These are phyloP conservation scores for Phytoseiulus persimilis DNA, from an alignment of 2,888 invertebrate species.

Conservation along the genomic window DNA sequence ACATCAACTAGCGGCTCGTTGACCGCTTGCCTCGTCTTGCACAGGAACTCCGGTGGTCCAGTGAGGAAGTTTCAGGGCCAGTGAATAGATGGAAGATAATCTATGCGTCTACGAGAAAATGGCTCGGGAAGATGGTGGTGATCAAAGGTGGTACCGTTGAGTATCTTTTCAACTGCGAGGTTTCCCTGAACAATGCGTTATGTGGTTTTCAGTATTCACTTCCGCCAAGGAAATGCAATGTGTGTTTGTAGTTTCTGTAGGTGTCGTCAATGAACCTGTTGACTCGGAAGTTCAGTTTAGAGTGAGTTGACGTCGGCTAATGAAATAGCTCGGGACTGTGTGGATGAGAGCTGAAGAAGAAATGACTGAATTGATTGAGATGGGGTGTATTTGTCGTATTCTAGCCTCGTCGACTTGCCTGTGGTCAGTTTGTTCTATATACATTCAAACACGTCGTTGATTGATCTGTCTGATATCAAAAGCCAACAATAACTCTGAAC, in stretches of 20 bases:
- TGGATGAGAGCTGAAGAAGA: not conserved
- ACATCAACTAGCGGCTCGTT: too few relatives aligned
- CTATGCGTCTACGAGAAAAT: not conserved
- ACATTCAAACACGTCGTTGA: not conserved
- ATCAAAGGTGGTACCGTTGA: not conserved
- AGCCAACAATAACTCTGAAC: not conserved
- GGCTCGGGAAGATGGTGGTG: conserved; percentile 5
- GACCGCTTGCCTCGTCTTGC: not conserved
- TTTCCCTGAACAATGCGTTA: not conserved
- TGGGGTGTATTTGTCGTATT: not conserved
- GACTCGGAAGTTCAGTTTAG: not conserved
- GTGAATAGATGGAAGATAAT: not conserved
- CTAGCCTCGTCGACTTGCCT: not conserved
- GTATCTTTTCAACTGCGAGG: not conserved
- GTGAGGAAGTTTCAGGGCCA: not conserved
- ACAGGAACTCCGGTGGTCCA: not conserved
- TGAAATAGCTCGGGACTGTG: not conserved
- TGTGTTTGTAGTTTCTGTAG: not conserved
- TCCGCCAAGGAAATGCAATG: not conserved
- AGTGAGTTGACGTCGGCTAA: not conserved
- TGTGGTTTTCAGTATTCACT: not conserved
- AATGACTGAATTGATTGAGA: not conserved
- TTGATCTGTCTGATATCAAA: not conserved
- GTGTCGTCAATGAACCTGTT: not conserved
- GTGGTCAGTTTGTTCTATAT: not conserved